Conservation (phyloP, 2,113 vertebrate species). For the Nettapus auritus region DNA sequence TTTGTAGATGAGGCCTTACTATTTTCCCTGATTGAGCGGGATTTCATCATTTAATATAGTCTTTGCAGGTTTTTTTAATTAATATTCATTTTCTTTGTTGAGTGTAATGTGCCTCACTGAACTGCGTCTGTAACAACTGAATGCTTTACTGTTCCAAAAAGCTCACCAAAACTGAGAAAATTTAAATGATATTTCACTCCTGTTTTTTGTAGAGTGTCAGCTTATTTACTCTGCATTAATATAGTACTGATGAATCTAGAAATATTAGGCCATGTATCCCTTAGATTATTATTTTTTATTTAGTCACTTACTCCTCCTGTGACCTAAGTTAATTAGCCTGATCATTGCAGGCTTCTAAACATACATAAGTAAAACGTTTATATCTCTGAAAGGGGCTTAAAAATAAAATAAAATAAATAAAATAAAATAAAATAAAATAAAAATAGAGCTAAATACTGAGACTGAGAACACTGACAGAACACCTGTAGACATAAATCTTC, state of each 20-base stretch:
- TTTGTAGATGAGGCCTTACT: not conserved
- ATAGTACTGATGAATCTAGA: not conserved
- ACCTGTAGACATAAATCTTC: not conserved
- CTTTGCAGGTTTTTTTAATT: accelerated
- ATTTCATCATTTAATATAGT: not conserved
- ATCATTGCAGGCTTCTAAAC: not conserved
- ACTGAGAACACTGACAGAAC: not conserved
- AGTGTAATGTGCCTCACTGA: not conserved
- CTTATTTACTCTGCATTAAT: not conserved
- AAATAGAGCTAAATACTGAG: not conserved
- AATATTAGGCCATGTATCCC: not conserved
- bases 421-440: not conserved
- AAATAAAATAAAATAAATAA: not conserved
- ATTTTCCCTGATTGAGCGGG: not conserved
- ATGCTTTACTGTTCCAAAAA: not conserved
- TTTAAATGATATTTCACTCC: not conserved
- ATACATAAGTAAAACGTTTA: not conserved
- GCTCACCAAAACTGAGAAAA: not conserved
- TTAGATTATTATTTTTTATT: not conserved
- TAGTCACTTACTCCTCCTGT: not conserved
- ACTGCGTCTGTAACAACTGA: not conserved
- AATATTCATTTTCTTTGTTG: not conserved
- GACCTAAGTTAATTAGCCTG: not conserved
- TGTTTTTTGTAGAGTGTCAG: not conserved
- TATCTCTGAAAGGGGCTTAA: not conserved